phyloP scores from a whole-genome alignment of 2,888 invertebrate genomes.

The Thymelicus acteon region DNA sequence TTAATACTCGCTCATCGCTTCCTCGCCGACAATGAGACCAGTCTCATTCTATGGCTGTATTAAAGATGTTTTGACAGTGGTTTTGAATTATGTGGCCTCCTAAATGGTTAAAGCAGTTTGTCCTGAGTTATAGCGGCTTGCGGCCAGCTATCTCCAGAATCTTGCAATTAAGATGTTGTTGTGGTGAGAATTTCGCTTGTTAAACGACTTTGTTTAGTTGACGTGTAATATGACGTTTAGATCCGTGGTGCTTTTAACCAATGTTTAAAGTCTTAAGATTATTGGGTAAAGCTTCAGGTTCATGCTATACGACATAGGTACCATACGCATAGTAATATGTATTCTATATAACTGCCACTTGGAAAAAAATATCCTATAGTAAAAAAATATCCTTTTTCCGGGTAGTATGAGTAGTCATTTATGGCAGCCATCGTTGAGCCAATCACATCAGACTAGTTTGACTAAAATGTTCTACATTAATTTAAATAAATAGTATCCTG shows the following conservation, averaged over 20 bases:
- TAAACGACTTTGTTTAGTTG: conserved; percentile 8
- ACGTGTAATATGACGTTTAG: background rate
- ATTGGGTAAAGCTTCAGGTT: no score
- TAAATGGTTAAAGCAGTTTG: conserved; percentile 48
- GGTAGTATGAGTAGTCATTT: no score
- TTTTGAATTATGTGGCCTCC: conserved; percentile 61
- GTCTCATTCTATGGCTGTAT: conserved; percentile 26
- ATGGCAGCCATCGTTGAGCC: no score
- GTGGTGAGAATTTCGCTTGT: conserved; percentile 23
- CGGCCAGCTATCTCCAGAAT: conserved; percentile 28
- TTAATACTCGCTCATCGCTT: conserved; percentile 35
- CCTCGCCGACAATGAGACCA: conserved; percentile 44
- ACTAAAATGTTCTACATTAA: no score
- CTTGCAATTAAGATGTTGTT: conserved; percentile 32
- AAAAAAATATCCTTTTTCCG: no score
- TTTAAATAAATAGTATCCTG: no score
- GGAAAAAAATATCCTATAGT: no score
- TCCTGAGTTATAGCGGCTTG: conserved; percentile 43
- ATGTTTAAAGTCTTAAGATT: no score
- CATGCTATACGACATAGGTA: no score
- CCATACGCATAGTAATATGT: no score
- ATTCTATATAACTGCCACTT: no score
- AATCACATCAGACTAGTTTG: no score
- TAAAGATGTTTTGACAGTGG: conserved; percentile 70
- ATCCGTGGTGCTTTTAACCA: background rate